These are phyloP conservation scores for Conus ventricosus DNA, from an alignment of 1,140 invertebrate genomes.

Conservation along the genomic window DNA sequence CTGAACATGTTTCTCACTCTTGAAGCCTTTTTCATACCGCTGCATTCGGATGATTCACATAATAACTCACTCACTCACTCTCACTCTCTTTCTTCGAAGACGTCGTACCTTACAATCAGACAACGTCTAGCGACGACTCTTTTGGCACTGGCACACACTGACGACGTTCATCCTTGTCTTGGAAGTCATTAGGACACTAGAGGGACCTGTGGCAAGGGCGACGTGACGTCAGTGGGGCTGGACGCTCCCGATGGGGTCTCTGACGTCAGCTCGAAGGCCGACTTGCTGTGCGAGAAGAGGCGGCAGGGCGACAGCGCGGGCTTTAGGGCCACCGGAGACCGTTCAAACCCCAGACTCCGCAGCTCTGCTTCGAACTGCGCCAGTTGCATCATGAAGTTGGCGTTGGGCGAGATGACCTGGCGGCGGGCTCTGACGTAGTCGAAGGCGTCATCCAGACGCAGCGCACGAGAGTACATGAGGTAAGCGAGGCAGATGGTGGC, in stretches of 20 bases:
- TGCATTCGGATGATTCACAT: background rate
- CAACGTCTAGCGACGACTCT: background rate
- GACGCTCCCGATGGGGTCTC: background rate
- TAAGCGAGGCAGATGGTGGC: constrained; percentile 96
- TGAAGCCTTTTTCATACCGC: too few species aligned
- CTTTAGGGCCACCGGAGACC: constrained; percentile 5
- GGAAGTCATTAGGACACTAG: constrained; percentile 7
- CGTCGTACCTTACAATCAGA: too few species aligned
- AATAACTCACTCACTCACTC: background rate
- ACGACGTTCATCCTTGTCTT: background rate
- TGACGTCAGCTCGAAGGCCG: constrained; percentile 31
- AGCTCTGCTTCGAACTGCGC: constrained; percentile 76
- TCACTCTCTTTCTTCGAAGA: background rate
- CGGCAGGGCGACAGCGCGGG: constrained; percentile 38
- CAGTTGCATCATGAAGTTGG: constrained; percentile 80
- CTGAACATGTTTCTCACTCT: too few species aligned
- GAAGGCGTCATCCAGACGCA: constrained; percentile 91
- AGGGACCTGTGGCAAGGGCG: background rate
- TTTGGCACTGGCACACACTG: background rate
- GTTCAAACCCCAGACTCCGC: constrained; percentile 29
- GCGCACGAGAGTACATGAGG: constrained; percentile 90
- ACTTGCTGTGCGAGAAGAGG: constrained; percentile 39
- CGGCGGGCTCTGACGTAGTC: constrained; percentile 88
- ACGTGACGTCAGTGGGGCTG: constrained; percentile 14
- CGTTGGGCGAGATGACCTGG: constrained; percentile 92